Evolutionary conservation across 2,113 vertebrate genomes (phyloP).

Genomic region (Colaptes auratus): DNA sequence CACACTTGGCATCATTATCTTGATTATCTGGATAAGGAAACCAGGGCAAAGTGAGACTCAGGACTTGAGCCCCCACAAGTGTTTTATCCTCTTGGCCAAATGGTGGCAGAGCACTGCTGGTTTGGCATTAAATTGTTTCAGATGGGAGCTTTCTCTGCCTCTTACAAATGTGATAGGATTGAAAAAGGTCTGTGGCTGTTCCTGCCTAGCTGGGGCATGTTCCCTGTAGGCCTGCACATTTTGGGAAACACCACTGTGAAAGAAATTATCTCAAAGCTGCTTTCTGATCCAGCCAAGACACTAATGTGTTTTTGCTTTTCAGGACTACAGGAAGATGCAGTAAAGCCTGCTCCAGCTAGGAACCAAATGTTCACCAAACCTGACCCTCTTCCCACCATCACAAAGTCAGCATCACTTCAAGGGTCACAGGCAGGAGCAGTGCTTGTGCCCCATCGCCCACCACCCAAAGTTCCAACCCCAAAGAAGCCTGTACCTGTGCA

Average conservation of each 20-base stretch:
- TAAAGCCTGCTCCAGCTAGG: slow-evolving; percentile 16
- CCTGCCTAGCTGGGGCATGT: background rate
- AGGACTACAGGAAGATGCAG: slow-evolving; percentile 68
- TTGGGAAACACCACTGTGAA: background rate
- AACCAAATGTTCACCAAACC: slow-evolving; percentile 43
- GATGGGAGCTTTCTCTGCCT: background rate
- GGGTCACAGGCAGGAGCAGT: background rate
- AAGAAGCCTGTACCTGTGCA: slow-evolving; percentile 73
- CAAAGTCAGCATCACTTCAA: slow-evolving; percentile 21
- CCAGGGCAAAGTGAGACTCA: background rate
- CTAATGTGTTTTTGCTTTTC: slow-evolving; percentile 26
- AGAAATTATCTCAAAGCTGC: background rate
- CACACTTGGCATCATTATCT: fast-evolving
- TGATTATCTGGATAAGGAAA: background rate
- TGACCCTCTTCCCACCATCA: background rate
- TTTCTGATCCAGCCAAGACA: background rate
- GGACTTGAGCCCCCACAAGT: background rate
- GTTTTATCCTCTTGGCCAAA: background rate
- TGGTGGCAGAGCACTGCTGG: background rate
- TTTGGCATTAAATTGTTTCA: background rate
- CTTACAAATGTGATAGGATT: background rate
- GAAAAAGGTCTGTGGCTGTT: background rate
- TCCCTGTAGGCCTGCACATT: background rate
- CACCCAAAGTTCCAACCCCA: slow-evolving; percentile 73
- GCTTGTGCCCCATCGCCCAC: slow-evolving; percentile 74